Evolutionary conservation across 2,888 invertebrate species (phyloP).

Genomic region (Lamproptera curius): DNA sequence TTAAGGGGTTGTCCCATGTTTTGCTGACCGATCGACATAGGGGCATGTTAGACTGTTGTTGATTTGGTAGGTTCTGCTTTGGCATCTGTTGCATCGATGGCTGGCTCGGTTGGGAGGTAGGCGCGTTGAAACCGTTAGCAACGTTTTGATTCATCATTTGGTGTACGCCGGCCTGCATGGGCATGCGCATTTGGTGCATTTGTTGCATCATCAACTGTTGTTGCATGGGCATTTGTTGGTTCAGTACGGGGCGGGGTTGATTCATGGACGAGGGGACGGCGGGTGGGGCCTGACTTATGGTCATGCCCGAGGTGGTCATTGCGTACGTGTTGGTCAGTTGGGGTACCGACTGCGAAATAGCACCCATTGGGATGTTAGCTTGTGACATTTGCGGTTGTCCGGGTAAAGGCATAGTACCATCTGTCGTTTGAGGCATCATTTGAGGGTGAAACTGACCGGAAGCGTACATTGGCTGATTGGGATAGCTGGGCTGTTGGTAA

Average conservation of each 20-base stretch:
- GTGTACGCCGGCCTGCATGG: conserved; percentile 52
- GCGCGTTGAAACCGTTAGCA: conserved; percentile 43
- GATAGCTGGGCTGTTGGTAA: conserved; percentile 74
- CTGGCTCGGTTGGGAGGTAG: conserved; percentile 42
- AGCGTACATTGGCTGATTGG: conserved; percentile 70
- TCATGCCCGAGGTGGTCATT: conserved; percentile 49
- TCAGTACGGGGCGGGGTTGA: conserved; percentile 46
- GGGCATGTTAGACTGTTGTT: conserved; percentile 42
- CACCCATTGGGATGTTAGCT: conserved; percentile 54
- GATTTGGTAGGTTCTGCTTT: conserved; percentile 17
- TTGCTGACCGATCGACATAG: conserved; percentile 44
- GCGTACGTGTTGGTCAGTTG: conserved; percentile 52
- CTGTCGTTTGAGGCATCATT: conserved; percentile 58
- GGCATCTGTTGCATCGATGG: conserved; percentile 39
- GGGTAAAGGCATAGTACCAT: conserved; percentile 42
- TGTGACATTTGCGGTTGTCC: conserved; percentile 60
- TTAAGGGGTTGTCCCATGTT: conserved; percentile 48
- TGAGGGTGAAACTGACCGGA: conserved; percentile 73
- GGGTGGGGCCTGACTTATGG: conserved; percentile 45
- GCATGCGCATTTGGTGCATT: conserved; percentile 67
- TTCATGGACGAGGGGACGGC: conserved; percentile 44
- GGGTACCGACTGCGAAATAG: conserved; percentile 57
- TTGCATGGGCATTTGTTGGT: conserved; percentile 51
- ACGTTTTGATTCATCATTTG: conserved; percentile 49
- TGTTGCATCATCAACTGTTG: conserved; percentile 63